These are phyloP conservation scores for Valencia hispanica DNA, from an alignment of 2,797 vertebrate species.

Conservation along the genomic window DNA sequence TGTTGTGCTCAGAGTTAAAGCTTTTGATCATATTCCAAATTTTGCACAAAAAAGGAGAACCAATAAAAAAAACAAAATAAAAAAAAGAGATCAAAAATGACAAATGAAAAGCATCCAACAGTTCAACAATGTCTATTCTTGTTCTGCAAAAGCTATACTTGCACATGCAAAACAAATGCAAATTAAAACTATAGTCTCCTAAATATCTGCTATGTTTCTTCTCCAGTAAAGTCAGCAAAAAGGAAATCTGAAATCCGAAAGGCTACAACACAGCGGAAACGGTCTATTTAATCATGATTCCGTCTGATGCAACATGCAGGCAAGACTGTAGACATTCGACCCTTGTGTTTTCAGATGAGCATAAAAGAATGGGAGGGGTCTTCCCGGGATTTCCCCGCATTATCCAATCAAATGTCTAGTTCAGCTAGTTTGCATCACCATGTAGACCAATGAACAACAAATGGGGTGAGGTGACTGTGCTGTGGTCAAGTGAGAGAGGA, in stretches of 20 bases:
- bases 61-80: constrained; percentile 19
- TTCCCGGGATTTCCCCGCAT: constrained; percentile 63
- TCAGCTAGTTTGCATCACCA: constrained; percentile 19
- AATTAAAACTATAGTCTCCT: not conserved
- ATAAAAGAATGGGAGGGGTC: constrained; percentile 70
- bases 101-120: constrained; percentile 63
- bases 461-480: constrained; percentile 61
- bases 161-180: constrained; percentile 33
- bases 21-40: constrained; percentile 81
- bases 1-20: constrained; percentile 68
- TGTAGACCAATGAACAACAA: constrained; percentile 62
- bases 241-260: constrained; percentile 55
- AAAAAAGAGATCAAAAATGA: constrained; percentile 50
- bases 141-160: constrained; percentile 31
- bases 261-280: constrained; percentile 60
- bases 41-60: constrained; percentile 24
- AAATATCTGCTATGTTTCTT: constrained; percentile 29
- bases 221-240: constrained; percentile 40
- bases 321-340: constrained; percentile 77
- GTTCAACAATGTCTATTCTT: constrained; percentile 27
- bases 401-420: constrained; percentile 68
- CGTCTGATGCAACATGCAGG: constrained; percentile 82
- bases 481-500: constrained; percentile 37
- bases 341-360: constrained; percentile 70
- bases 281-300: constrained; percentile 76